Percentiles rank a stretch among this genome's conserved stretches.
Evolutionary conservation across 2,888 invertebrate species (phyloP).

Genomic region (Tinea pellionella): DNA sequence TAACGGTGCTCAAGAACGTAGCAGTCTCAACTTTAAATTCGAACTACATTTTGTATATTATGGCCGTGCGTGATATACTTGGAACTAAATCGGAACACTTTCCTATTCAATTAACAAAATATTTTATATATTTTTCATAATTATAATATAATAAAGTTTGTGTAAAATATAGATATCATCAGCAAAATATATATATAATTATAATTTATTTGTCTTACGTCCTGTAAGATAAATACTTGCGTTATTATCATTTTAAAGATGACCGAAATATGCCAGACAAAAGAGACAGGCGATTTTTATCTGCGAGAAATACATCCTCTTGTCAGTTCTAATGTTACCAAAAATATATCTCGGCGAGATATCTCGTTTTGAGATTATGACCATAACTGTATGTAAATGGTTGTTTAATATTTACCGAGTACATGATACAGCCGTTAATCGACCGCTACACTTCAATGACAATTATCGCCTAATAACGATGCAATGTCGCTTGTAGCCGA

Average conservation of each 20-base stretch:
- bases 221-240: not conserved
- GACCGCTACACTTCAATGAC: constrained; percentile 55
- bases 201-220: not conserved
- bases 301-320: constrained; percentile 4
- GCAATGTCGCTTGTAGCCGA: constrained; percentile 48
- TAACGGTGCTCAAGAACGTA: constrained; percentile 48
- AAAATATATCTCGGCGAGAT: not conserved
- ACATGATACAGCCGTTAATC: constrained; percentile 50
- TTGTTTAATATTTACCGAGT: constrained; percentile 41
- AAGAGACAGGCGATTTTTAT: constrained; percentile 8
- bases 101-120: not conserved
- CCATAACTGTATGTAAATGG: constrained; percentile 8
- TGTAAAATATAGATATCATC: too few relatives aligned
- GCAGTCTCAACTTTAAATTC: constrained; percentile 60
- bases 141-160: too few relatives aligned
- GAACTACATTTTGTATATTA: constrained; percentile 32
- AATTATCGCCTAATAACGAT: constrained; percentile 62
- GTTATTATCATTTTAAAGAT: not conserved
- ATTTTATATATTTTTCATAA: not conserved
- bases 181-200: not conserved
- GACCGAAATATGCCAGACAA: constrained; percentile 2
- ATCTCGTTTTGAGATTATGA: not conserved
- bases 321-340: constrained; percentile 1
- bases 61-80: constrained; percentile 31
- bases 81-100: not conserved